Conservation (phyloP, 2,888 invertebrate species). For the Heliconius cydno region DNA sequence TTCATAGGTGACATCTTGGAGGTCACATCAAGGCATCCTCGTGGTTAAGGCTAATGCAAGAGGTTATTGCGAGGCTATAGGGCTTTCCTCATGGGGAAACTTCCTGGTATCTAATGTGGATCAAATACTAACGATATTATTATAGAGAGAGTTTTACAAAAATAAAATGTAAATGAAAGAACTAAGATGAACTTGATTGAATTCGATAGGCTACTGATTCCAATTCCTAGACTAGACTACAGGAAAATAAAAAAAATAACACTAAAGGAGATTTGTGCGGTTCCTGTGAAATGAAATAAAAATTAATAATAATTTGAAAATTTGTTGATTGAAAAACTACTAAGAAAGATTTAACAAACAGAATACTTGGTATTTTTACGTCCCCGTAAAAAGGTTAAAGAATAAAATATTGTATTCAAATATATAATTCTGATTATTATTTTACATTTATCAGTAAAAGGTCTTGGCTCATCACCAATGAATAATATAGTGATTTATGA, state of each 20-base stretch:
- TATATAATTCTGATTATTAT: background rate
- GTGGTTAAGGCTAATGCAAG: conserved; percentile 58
- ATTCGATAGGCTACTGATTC: too few species aligned
- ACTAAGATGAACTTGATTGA: too few species aligned
- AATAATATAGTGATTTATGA: background rate
- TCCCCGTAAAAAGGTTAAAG: background rate
- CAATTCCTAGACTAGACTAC: too few species aligned
- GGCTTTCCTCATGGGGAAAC: conserved; percentile 67
- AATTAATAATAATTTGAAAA: background rate
- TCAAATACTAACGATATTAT: conserved; percentile 43
- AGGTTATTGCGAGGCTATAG: conserved; percentile 65
- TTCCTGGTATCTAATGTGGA: conserved; percentile 52
- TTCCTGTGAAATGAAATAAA: too few species aligned
- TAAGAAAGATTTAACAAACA: background rate
- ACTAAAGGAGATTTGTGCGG: too few species aligned
- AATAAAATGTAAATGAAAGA: too few species aligned
- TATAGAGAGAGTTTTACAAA: background rate
- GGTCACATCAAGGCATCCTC: conserved; percentile 40
- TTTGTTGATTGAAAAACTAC: too few species aligned
- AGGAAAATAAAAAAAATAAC: too few species aligned
- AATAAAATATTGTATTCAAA: background rate
- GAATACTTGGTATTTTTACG: background rate
- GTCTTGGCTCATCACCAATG: conserved; percentile 2
- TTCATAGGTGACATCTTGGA: conserved; percentile 33
- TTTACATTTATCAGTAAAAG: background rate